Percentiles rank a stretch among this genome's conserved stretches.
Evolutionary conservation across 2,888 invertebrate species (phyloP).

Genomic region (Ophion ventricosus): DNA sequence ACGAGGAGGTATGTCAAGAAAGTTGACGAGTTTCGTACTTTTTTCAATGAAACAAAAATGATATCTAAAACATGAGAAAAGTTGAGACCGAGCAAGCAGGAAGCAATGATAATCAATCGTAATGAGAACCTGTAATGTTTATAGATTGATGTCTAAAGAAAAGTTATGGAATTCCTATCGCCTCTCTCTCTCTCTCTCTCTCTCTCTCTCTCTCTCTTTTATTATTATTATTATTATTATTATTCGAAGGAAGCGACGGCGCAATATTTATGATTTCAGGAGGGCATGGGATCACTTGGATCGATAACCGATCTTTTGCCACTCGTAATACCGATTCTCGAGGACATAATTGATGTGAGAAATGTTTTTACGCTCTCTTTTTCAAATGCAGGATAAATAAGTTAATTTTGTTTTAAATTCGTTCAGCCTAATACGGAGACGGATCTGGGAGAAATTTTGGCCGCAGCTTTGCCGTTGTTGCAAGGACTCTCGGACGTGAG

Average conservation of each 20-base stretch:
- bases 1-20: constrained; percentile 57
- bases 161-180: neutral
- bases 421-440: constrained; percentile 79
- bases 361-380: constrained; percentile 16
- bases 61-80: constrained; percentile 17
- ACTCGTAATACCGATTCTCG: constrained; percentile 78
- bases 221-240: neutral
- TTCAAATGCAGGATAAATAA: neutral
- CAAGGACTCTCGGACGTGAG: constrained; percentile 79
- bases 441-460: constrained; percentile 76
- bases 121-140: constrained; percentile 2
- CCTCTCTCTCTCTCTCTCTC: too few relatives aligned
- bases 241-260: neutral
- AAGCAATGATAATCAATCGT: constrained; percentile 21
- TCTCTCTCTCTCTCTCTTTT: too few relatives aligned
- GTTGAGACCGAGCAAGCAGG: neutral
- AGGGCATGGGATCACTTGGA: constrained; percentile 75
- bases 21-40: constrained; percentile 27
- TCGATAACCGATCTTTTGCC: constrained; percentile 77
- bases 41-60: constrained; percentile 8
- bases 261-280: constrained; percentile 37
- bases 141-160: too few relatives aligned
- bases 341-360: constrained; percentile 81
- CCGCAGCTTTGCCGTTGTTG: constrained; percentile 76
- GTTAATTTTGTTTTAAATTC: constrained; percentile 22